Evolutionary conservation across 2,888 invertebrate genomes (phyloP).

Genomic region (Lacanobia oleracea): DNA sequence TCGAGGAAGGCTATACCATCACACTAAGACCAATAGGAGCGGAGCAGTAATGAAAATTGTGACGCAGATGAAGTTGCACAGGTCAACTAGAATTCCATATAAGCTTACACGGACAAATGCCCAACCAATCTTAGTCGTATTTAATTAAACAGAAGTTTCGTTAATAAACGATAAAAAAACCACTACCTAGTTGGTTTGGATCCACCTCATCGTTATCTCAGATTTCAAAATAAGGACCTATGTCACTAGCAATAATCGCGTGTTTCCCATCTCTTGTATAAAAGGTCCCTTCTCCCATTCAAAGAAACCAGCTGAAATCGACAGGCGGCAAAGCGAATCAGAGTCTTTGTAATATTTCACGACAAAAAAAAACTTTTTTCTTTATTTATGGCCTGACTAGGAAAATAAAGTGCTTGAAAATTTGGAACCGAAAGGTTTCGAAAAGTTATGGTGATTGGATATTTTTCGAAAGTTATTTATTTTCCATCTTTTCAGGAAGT

Average conservation of each 20-base stretch:
- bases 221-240: conserved; percentile 23
- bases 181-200: too few relatives aligned
- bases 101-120: conserved; percentile 81
- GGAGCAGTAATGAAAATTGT: too few relatives aligned
- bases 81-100: too few relatives aligned
- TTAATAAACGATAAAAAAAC: too few relatives aligned
- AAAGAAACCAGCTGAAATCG: conserved; percentile 55
- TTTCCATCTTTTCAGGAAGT: conserved; percentile 12
- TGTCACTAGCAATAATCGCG: conserved; percentile 31
- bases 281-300: conserved; percentile 36
- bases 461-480: conserved; percentile 42
- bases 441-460: conserved; percentile 63
- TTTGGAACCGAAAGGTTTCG: conserved; percentile 44
- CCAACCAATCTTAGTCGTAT: neutral
- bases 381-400: conserved; percentile 62
- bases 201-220: conserved; percentile 2
- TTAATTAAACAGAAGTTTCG: neutral
- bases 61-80: too few relatives aligned
- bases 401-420: conserved; percentile 52
- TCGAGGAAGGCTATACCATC: too few relatives aligned
- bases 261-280: conserved; percentile 17
- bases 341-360: conserved; percentile 65
- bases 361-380: conserved; percentile 46
- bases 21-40: too few relatives aligned
- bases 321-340: conserved; percentile 57